Conservation (phyloP, 2,888 invertebrate genomes). For the Harpalus rubripes region DNA sequence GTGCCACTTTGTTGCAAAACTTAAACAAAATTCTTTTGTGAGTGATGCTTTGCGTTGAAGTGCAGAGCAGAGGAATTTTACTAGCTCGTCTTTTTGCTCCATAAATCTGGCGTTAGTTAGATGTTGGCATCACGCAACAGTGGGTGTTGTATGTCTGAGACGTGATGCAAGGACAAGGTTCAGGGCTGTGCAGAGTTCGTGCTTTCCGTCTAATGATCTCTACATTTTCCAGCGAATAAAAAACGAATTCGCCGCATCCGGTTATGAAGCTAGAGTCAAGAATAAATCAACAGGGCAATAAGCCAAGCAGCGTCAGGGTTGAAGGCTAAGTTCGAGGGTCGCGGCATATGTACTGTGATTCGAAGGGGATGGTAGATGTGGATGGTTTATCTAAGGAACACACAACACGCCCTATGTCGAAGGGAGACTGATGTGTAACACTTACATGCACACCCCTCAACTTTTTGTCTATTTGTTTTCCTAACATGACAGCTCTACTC, state of each 20-base stretch:
- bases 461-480: neutral
- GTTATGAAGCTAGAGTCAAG: conserved; percentile 48
- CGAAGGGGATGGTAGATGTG: neutral
- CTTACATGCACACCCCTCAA: neutral
- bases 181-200: neutral
- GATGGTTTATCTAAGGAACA: neutral
- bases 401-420: neutral
- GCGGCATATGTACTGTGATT: neutral
- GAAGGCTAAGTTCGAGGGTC: neutral
- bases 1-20: neutral
- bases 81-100: neutral
- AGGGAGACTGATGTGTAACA: conserved; percentile 1
- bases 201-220: conserved; percentile 51
- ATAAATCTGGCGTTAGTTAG: conserved; percentile 5
- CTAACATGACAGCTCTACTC: neutral
- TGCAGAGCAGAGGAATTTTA: neutral
- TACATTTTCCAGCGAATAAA: conserved; percentile 59
- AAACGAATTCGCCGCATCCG: conserved; percentile 44
- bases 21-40: neutral
- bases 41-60: neutral
- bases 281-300: conserved; percentile 6
- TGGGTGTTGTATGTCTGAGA: neutral
- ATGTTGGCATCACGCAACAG: conserved; percentile 1
- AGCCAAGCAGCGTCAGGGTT: neutral
- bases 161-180: neutral